Percentiles rank a stretch among this genome's conserved stretches.
phyloP scores from a whole-genome alignment of 1,140 invertebrate genomes.

The Platyscapa corneri region DNA sequence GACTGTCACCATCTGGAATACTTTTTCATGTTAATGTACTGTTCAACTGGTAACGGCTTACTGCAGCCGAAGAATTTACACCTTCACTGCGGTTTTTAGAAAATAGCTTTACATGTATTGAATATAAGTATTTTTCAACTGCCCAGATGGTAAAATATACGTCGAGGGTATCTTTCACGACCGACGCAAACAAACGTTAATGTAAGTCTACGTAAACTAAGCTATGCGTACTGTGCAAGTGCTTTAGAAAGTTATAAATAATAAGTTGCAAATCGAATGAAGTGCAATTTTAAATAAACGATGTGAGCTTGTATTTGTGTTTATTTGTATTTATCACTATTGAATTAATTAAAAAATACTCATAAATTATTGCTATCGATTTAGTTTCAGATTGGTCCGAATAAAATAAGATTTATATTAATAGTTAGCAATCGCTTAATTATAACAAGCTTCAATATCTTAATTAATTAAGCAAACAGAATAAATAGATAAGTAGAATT shows the following conservation, averaged over 20 bases:
- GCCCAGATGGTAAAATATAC: neutral
- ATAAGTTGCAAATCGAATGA: neutral
- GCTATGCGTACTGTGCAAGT: neutral
- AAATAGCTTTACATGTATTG: neutral
- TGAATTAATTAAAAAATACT: no score
- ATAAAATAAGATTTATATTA: no score
- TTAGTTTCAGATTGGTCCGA: no score
- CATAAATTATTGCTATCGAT: no score
- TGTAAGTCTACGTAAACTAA: neutral
- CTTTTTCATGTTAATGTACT: neutral
- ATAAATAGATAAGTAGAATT: no score
- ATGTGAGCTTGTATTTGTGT: no score
- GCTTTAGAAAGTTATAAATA: neutral
- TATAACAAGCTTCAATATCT: no score
- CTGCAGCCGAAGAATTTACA: neutral
- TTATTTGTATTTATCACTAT: no score
- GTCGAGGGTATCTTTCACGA: neutral
- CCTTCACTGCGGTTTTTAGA: neutral
- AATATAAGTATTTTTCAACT: neutral
- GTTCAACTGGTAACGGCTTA: neutral
- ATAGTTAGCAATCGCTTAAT: no score
- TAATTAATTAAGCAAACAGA: no score
- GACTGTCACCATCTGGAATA: neutral
- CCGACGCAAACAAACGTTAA: neutral
- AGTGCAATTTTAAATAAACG: neutral